Conservation (phyloP, 2,888 invertebrate genomes). For the Apamea monoglypha region DNA sequence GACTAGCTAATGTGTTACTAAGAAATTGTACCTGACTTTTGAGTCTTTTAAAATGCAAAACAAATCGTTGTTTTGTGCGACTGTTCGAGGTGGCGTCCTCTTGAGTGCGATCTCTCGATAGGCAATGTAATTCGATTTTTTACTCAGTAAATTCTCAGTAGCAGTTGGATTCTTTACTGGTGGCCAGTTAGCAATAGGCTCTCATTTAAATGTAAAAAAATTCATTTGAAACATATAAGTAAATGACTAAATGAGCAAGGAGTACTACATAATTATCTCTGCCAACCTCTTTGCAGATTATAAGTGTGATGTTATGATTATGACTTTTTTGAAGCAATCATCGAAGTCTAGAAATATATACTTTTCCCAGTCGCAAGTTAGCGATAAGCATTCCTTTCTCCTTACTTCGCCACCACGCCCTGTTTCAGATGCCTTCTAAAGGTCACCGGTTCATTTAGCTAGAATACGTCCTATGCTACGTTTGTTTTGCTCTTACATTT, state of each 20-base stretch:
- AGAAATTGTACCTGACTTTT: not conserved
- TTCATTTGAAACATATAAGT: not conserved
- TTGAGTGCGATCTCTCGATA: too few species aligned
- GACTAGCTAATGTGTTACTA: not conserved
- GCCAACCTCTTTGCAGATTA: not conserved
- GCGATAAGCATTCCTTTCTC: conserved; percentile 40
- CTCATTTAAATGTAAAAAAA: not conserved
- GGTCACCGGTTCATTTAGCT: conserved; percentile 33
- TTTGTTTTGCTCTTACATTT: not conserved
- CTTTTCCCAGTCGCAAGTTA: conserved; percentile 14
- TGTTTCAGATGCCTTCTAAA: conserved; percentile 44
- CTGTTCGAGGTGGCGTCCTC: not conserved
- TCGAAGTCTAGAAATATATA: not conserved
- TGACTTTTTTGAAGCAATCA: not conserved
- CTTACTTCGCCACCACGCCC: conserved; percentile 9
- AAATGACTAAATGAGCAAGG: not conserved
- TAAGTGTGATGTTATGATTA: not conserved
- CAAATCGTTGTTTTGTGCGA: not conserved
- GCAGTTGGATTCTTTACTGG: not conserved
- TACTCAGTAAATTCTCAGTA: not conserved
- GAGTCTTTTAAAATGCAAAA: not conserved
- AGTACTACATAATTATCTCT: not conserved
- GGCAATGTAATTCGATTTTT: too few species aligned
- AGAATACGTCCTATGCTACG: not conserved
- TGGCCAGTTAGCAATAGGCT: not conserved